Conservation (phyloP, 2,888 invertebrate species). For the Eudasyphora cyanicolor region DNA sequence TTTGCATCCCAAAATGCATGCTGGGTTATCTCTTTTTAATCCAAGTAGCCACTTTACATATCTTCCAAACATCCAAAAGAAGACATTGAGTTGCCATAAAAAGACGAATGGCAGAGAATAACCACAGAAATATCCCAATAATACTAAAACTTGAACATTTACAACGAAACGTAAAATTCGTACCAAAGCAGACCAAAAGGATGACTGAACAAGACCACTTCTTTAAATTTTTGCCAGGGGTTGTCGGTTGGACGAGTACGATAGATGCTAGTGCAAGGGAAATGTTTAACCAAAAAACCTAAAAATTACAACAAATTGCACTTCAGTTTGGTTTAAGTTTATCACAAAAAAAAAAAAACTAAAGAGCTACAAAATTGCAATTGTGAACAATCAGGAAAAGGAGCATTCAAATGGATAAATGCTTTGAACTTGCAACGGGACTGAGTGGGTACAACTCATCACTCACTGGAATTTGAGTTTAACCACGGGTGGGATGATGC, state of each 20-base stretch:
- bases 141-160: constrained; percentile 36
- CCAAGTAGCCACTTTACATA: not conserved
- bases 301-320: constrained; percentile 46
- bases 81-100: not conserved
- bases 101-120: not conserved
- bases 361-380: not conserved
- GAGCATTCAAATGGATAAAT: not conserved
- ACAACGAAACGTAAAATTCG: not conserved
- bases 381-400: not conserved
- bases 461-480: not conserved
- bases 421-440: not conserved
- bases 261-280: not conserved
- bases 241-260: too few relatives aligned
- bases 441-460: not conserved
- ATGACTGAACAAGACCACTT: not conserved
- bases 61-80: not conserved
- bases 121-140: constrained; percentile 45
- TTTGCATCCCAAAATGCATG: constrained; percentile 1
- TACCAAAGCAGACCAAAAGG: too few relatives aligned
- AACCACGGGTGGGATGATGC: too few relatives aligned
- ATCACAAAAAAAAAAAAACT: not conserved
- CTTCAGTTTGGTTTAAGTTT: constrained; percentile 3
- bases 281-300: not conserved
- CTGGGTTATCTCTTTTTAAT: not conserved
- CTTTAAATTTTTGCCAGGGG: not conserved